These are phyloP conservation scores for Sarcoramphus papa DNA, from an alignment of 2,797 vertebrate species.

Conservation along the genomic window DNA sequence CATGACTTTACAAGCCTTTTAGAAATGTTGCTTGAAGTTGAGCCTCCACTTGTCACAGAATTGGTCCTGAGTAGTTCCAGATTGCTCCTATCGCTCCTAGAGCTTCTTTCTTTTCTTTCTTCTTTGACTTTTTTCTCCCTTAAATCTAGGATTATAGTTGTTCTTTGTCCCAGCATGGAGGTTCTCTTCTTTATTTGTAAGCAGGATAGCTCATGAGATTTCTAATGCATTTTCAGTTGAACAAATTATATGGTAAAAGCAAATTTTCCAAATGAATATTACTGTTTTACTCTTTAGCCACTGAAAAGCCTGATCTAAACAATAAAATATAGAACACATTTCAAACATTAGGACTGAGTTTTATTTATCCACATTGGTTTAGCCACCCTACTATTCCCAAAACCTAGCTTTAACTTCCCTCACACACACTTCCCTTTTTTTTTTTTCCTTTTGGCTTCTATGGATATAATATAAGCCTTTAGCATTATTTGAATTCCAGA, in stretches of 20 bases:
- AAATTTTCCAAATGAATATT: background rate
- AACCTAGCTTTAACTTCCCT: background rate
- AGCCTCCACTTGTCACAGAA: background rate
- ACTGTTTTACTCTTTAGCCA: background rate
- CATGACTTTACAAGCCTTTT: background rate
- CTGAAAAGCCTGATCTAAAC: background rate
- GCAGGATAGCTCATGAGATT: background rate
- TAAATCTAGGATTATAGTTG: background rate
- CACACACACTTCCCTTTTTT: accelerated
- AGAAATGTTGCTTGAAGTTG: background rate
- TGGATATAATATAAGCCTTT: background rate
- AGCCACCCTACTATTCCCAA: background rate
- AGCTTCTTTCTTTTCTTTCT: background rate
- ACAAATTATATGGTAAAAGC: background rate
- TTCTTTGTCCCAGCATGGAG: background rate
- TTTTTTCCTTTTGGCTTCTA: background rate
- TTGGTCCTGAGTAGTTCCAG: background rate
- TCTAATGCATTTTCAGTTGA: background rate
- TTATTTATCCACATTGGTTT: background rate
- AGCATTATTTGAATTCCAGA: background rate
- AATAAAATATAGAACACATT: background rate
- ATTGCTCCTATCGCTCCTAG: background rate
- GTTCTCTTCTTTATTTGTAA: background rate
- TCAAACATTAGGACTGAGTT: background rate
- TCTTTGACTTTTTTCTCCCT: background rate